phyloP scores from a whole-genome alignment of 2,888 invertebrate genomes.

The Antheraea yamamai region DNA sequence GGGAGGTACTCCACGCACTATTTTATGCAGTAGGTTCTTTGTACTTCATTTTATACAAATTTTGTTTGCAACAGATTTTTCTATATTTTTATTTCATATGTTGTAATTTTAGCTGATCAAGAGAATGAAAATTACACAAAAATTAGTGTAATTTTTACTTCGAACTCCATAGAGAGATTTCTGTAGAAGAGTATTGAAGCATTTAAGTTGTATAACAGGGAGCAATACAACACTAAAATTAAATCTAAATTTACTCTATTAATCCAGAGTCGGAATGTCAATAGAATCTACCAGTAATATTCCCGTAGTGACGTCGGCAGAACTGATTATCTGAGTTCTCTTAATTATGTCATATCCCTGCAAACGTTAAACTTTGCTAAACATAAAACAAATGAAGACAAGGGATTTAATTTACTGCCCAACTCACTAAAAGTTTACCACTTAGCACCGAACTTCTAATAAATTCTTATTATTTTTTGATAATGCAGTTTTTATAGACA shows the following conservation, averaged over 20 bases:
- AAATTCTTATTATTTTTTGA: neutral
- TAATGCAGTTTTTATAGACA: neutral
- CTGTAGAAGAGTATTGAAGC: neutral
- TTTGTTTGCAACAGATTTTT: neutral
- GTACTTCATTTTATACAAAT: neutral
- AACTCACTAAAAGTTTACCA: neutral
- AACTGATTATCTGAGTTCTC: neutral
- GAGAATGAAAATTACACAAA: neutral
- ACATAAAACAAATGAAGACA: conserved; percentile 8
- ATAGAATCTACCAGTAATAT: neutral
- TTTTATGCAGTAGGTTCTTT: neutral
- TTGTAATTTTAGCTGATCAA: neutral
- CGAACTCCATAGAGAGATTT: neutral
- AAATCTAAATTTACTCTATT: neutral
- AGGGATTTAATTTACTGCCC: neutral
- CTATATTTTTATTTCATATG: neutral
- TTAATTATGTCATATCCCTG: neutral
- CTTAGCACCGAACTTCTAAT: neutral
- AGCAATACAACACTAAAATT: neutral
- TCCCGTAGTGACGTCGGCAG: neutral
- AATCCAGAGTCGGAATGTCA: neutral
- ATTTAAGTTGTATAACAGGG: neutral
- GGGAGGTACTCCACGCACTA: too few relatives aligned
- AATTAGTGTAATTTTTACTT: too few relatives aligned
- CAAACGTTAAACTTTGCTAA: conserved; percentile 18